Base-by-base conservation (phyloP, 2,113 vertebrate genomes). In the Campylomormyrus tamandua region DNA sequence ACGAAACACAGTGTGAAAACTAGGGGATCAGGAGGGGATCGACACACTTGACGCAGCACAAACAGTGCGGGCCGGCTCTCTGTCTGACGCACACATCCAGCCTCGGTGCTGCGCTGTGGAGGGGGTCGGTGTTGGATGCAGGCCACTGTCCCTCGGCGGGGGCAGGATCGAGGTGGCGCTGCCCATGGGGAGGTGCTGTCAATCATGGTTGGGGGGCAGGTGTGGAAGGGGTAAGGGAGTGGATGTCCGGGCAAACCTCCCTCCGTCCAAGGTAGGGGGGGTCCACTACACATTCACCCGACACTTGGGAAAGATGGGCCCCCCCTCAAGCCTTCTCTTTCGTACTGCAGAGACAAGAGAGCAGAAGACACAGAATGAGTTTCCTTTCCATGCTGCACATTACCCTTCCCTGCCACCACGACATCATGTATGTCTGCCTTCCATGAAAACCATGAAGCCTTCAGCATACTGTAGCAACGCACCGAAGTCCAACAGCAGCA, bases 281-380 rank as follows among this genome's bases (percentile, higher is more conserved):
- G 92, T 87, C 66, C 2, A 15, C 93, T 98, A 99, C 94, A 99
- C 95, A 90, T 97, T 96, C 83, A 96, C 98, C 95, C 98, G 97
- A 96, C 97, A 98, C 94, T 98, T 99, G 90, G 98, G 98, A 93
- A 98, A 97, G 95, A 99, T 98, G 92, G 98, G 98, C 93, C 98
- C 98, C 0, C 96, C 98, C 35, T 97, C 98, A 88, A 98, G 97
- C 95, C 98, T 96, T 96, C 96, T 99, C 96, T 98, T 97, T 95
- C 98, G 97, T 96, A 99, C 98, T 99, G 92, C 39, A 83, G 93
- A 83, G 94, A 91, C 90, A 39, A 87, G 21, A 91, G 90, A 94
- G 93, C 89, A 53, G 90, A 53, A 31, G 3, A 50, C 46, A 50
- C 24, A 80, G 15, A 52, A 48, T 52, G 27, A 52, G 42, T n/a